Base-by-base conservation (phyloP, 2,113 vertebrate species). In the Microcebus ravelobensis region DNA sequence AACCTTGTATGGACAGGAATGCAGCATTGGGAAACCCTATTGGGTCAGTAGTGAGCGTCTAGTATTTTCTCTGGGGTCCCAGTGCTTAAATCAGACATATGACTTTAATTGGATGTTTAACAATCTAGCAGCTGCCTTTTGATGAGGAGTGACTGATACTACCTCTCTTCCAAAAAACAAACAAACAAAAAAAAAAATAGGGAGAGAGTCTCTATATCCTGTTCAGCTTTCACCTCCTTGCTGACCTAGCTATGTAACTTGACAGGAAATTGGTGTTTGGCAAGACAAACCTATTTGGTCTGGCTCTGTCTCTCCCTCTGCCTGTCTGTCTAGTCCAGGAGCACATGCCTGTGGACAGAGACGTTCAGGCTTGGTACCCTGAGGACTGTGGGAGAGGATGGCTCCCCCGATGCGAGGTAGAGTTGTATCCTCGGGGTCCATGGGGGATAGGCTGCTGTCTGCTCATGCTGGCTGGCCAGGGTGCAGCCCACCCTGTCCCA, bases 221-320 rank as follows among this genome's bases (percentile, higher is more conserved):
- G 48, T 57, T 94, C 50, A 65, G 18, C 21, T 9, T 87, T 85
- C 76, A 59, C 80, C 81, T 92, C 52, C 7, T 6, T 80, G 73
- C 61, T 0, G 2, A 73, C 36, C 42, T 80, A 55, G 31, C 36
- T 74, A 79, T 71, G 70, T 94, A 86, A 87, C 11, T 50, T 14
- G 4, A 91, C 87, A 95, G 92, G 95, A 98, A 97, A 80, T 45
- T 65, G n/a, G 45, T 71, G 17, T 92, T 96, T 96, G 87, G 61
- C 83, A 89, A 94, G 93, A 95, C 63, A 63, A n/a, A 84, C 80
- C 68, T 96, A 80, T 94, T 91, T 93, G 81, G 93, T 91, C 86
- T 93, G 59, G 94, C 63, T 91, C 52, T 97, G 70, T 76, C 57
- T 90, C 36, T 61, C n/a, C 63, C 48, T 91, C 45, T 61, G 93